These are phyloP conservation scores for Gobionotothen gibberifrons DNA, from an alignment of 2,797 vertebrate species.

Conservation along the genomic window DNA sequence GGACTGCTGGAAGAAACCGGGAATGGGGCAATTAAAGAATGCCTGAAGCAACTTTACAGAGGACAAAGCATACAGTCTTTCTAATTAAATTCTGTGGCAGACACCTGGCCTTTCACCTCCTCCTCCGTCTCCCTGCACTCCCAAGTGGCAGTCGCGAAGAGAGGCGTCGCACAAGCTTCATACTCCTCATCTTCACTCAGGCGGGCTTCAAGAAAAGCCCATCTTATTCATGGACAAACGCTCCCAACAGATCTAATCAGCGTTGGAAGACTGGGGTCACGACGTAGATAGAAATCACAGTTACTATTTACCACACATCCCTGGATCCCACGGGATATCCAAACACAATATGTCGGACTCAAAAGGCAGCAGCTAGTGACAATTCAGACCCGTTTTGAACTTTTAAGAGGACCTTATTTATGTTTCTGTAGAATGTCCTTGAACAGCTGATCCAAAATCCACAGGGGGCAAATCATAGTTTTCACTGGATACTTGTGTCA, in stretches of 20 bases:
- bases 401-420: slow-evolving; percentile 28
- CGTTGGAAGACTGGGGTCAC: slow-evolving; percentile 56
- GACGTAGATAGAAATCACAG: slow-evolving; percentile 60
- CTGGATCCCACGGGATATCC: slow-evolving; percentile 50
- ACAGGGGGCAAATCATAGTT: slow-evolving; percentile 14
- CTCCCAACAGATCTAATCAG: slow-evolving; percentile 74
- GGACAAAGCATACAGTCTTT: slow-evolving; percentile 84
- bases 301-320: slow-evolving; percentile 61
- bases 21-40: slow-evolving; percentile 86
- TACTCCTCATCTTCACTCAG: slow-evolving; percentile 63
- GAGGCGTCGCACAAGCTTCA: slow-evolving; percentile 62
- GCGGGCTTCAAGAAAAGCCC: slow-evolving; percentile 55
- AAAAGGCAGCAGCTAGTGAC: slow-evolving; percentile 47
- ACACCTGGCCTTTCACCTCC: slow-evolving; percentile 87
- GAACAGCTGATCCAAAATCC: slow-evolving; percentile 27
- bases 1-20: slow-evolving; percentile 71
- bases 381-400: slow-evolving; percentile 41
- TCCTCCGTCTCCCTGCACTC: slow-evolving; percentile 73
- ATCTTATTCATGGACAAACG: slow-evolving; percentile 67
- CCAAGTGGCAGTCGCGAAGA: slow-evolving; percentile 77
- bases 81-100: slow-evolving; percentile 88
- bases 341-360: slow-evolving; percentile 34
- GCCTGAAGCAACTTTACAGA: slow-evolving; percentile 87
- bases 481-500: slow-evolving; percentile 25
- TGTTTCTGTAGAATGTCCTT: slow-evolving; percentile 8